Evolutionary conservation across 2,888 invertebrate genomes (phyloP).

Genomic region (Aleiodes alternator): DNA sequence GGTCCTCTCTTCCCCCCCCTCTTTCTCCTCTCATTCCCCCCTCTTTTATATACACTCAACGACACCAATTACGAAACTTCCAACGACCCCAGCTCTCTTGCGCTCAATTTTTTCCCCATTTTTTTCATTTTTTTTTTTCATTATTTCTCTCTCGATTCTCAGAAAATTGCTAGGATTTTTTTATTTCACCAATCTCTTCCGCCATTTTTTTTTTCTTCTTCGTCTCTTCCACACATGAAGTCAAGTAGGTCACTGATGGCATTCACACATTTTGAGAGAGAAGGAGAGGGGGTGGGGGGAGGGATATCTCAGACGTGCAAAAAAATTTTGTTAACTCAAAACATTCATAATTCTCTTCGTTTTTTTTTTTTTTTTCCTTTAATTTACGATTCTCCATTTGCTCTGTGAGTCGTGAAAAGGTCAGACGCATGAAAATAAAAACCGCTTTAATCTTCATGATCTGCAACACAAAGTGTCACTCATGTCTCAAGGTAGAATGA

Average conservation of each 20-base stretch:
- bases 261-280: conserved; percentile 64
- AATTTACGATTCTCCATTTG: conserved; percentile 36
- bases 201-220: conserved; percentile 40
- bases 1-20: background rate
- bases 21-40: conserved; percentile 38
- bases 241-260: conserved; percentile 66
- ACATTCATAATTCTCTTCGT: conserved; percentile 55
- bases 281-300: conserved; percentile 45
- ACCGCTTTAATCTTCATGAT: conserved; percentile 51
- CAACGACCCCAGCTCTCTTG: background rate
- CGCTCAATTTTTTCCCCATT: conserved; percentile 18
- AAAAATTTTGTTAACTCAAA: conserved; percentile 54
- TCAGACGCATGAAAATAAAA: conserved; percentile 28
- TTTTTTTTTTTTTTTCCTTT: conserved; percentile 34
- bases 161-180: background rate
- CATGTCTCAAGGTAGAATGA: conserved; percentile 57
- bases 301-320: conserved; percentile 68
- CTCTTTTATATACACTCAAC: conserved; percentile 42
- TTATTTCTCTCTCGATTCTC: conserved; percentile 35
- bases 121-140: conserved; percentile 32
- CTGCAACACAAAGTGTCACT: conserved; percentile 47
- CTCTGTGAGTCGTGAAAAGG: conserved; percentile 5
- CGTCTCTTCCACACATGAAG: conserved; percentile 26
- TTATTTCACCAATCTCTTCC: background rate
- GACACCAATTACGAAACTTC: conserved; percentile 51